Percentiles rank a stretch among this genome's conserved stretches.
Evolutionary conservation across 1,140 invertebrate species (phyloP).

Genomic region (Cotesia typhae): DNA sequence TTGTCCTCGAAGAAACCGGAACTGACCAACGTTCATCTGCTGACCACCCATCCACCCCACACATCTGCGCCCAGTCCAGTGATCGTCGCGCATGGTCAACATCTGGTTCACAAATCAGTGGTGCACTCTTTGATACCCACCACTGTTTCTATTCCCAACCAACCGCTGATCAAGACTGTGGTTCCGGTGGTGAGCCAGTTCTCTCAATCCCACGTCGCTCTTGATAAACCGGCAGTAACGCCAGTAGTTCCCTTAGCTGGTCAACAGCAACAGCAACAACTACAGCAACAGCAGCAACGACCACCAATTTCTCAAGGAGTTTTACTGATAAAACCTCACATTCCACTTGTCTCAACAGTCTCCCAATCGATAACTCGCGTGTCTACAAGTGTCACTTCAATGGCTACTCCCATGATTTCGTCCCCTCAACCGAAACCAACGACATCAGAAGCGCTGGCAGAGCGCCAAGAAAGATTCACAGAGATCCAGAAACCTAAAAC

Average conservation of each 20-base stretch:
- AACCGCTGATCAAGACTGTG: slow-evolving; percentile 55
- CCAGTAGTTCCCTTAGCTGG: background rate
- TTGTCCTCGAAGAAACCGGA: slow-evolving; percentile 58
- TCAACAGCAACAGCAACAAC: background rate
- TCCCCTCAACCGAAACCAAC: background rate
- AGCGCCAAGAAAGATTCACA: slow-evolving; percentile 29
- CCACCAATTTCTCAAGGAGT: slow-evolving; percentile 40
- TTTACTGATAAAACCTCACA: slow-evolving; percentile 48
- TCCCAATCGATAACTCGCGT: slow-evolving; percentile 49
- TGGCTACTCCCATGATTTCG: slow-evolving; percentile 28
- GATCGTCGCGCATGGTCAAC: slow-evolving; percentile 62
- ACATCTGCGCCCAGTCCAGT: slow-evolving; percentile 66
- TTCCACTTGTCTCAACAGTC: slow-evolving; percentile 49
- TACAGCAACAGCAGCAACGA: slow-evolving; percentile 22
- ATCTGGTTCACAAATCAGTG: slow-evolving; percentile 52
- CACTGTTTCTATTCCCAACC: slow-evolving; percentile 44
- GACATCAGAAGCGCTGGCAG: background rate
- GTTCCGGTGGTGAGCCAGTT: slow-evolving; percentile 51
- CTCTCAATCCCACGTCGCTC: slow-evolving; percentile 31
- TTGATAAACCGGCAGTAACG: slow-evolving; percentile 19
- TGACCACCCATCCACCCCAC: slow-evolving; percentile 56
- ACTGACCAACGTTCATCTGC: slow-evolving; percentile 50
- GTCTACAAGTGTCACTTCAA: slow-evolving; percentile 36
- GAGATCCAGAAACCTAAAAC: slow-evolving; percentile 18
- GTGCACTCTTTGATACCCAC: slow-evolving; percentile 49